A percentile compares a stretch with the other conserved stretches of the same genome.
Evolutionary conservation across 2,113 vertebrate genomes (phyloP).

Genomic region (Spilogale gracilis): DNA sequence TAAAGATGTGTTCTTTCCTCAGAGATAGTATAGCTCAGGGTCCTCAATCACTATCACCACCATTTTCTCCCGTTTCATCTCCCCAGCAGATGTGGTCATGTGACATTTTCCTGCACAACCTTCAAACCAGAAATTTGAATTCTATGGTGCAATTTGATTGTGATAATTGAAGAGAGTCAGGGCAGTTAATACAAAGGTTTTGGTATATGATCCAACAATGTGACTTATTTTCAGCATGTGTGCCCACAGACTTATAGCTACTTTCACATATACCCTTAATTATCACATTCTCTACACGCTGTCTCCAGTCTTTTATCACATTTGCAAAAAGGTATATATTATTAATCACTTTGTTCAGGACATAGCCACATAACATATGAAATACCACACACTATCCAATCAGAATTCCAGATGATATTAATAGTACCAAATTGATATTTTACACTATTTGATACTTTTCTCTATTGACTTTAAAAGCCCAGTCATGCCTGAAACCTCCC

Average conservation of each 20-base stretch:
- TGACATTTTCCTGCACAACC: neutral
- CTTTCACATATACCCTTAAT: neutral
- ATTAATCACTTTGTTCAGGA: neutral
- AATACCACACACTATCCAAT: neutral
- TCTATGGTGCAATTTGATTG: neutral
- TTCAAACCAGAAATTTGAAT: neutral
- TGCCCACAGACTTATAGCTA: neutral
- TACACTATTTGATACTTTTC: neutral
- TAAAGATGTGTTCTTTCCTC: neutral
- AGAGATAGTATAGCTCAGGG: neutral
- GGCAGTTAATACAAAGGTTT: neutral
- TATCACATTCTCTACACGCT: neutral
- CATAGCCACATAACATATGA: neutral
- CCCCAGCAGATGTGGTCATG: neutral
- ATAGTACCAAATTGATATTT: neutral
- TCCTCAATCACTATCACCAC: neutral
- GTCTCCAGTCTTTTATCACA: neutral
- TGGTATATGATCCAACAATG: neutral
- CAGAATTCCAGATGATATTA: neutral
- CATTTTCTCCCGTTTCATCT: neutral
- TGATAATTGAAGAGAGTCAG: neutral
- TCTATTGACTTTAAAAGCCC: constrained; percentile 23
- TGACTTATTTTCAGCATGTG: neutral
- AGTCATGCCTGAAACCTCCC: neutral
- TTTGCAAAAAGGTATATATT: neutral